Conservation (phyloP, 2,888 invertebrate species). For the Isotomurus palustris region DNA sequence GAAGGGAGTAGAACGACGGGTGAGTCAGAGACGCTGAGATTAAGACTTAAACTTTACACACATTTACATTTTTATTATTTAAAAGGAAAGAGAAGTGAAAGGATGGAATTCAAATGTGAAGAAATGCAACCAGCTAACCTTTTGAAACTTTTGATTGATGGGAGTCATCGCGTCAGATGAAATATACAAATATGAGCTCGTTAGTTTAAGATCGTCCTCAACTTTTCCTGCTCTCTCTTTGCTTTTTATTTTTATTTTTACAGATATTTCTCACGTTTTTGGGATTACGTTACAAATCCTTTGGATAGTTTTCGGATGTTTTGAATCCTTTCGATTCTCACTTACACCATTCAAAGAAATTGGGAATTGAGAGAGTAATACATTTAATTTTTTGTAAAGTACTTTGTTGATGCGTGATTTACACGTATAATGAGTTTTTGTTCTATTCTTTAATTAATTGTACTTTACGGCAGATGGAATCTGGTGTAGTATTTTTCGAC, state of each 20-base stretch:
- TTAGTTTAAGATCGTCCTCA: background rate
- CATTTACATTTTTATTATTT: background rate
- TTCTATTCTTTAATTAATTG: too few species aligned
- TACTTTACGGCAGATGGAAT: too few species aligned
- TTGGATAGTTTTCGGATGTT: too few species aligned
- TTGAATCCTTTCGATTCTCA: too few species aligned
- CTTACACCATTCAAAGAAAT: too few species aligned
- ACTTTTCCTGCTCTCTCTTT: slow-evolving; percentile 4
- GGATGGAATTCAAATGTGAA: background rate
- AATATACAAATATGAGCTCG: slow-evolving; percentile 7
- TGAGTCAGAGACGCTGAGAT: background rate
- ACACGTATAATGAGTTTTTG: too few species aligned
- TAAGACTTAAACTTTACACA: background rate
- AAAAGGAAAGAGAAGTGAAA: slow-evolving; percentile 2
- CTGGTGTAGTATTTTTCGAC: too few species aligned
- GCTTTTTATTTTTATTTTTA: background rate
- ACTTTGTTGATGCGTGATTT: too few species aligned
- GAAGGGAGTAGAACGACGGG: too few species aligned
- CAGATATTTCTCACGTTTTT: slow-evolving; percentile 7
- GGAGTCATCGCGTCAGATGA: background rate
- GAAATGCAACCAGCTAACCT: too few species aligned
- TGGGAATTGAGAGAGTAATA: too few species aligned
- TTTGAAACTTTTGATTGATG: slow-evolving; percentile 2
- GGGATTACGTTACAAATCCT: slow-evolving; percentile 10
- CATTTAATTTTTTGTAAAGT: too few species aligned